Base-by-base conservation (phyloP, 2,888 invertebrate species). In the Drosophila incognita region DNA sequence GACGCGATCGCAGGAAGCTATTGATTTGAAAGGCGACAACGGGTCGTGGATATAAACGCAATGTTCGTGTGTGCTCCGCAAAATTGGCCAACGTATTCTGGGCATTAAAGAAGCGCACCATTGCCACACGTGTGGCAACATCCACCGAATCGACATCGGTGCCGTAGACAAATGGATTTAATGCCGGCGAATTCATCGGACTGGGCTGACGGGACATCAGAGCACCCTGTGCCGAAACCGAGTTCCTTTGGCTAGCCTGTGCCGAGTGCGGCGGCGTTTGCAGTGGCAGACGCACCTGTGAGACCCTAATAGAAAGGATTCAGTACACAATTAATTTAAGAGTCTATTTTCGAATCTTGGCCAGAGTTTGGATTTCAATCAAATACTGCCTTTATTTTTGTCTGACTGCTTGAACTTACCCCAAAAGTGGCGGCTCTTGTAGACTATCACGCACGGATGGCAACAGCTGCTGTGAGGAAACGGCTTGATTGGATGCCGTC, bases 21-120 rank as follows among this genome's bases (percentile, higher is more conserved):
- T 98, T 97, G 89, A 98, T 97, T 94, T 99, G 99, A 91, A 99
- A 98, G 7, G 99, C 99, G 6, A 99, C 99, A 4, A 99, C 99
- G 0, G 99, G 99, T 63, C 99, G 95, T 2, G 99, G 99, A 93
- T 99, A 99, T 1, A 99, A 94, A 0, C 99, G 95, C 69, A 99
- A 93, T 0, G 99, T 99, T 68, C 99, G 95, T 2, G 99, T 99
- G 93, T 99, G 99, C 91, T 99, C 99, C 82, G 97, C 97, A 92
- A 99, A 99, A 93, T 99, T 99, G 0, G 98, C 99, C 84, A 99
- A 94, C 13, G 99, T 95, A 92, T 99, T 99, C 91, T 98, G 97
- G 0, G 99, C 99, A 93, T 99, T 99, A 95, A 99, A 99, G 93
- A 99, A 99, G 13, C 98, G 96, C 2, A 93, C 98, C 98, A 99